phyloP scores from a whole-genome alignment of 2,888 invertebrate genomes.

The Emesis furor region DNA sequence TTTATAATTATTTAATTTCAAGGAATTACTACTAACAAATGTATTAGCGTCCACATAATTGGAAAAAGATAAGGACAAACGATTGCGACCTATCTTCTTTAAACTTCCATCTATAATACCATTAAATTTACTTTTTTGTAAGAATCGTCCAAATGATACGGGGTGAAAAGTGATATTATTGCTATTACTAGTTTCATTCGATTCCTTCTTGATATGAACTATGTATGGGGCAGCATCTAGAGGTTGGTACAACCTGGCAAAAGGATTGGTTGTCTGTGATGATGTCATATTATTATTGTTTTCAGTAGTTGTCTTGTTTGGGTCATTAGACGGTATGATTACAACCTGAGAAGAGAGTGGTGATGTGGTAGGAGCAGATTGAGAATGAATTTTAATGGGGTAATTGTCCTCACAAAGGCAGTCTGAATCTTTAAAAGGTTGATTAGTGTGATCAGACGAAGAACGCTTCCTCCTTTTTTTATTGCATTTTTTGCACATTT shows the following conservation, averaged over 20 bases:
- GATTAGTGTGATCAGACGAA: neutral
- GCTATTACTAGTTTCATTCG: neutral
- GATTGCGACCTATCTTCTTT: no score
- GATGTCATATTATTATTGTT: neutral
- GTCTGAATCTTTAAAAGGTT: neutral
- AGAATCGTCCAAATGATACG: neutral
- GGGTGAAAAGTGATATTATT: neutral
- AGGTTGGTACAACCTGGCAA: neutral
- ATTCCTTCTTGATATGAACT: neutral
- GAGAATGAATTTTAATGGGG: neutral
- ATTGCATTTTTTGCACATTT: neutral
- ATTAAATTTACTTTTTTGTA: conserved; percentile 1
- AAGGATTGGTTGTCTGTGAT: neutral
- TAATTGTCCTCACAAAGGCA: neutral
- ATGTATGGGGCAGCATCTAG: neutral
- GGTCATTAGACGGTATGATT: neutral
- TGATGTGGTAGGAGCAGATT: neutral
- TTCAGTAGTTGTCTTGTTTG: neutral
- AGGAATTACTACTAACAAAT: neutral
- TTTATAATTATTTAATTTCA: neutral
- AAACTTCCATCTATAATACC: neutral
- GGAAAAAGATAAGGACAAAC: conserved; percentile 1
- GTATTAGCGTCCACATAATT: neutral
- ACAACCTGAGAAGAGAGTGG: neutral
- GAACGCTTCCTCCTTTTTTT: conserved; percentile 7